Base-by-base conservation (phyloP, 2,797 vertebrate genomes). In the Falco peregrinus region DNA sequence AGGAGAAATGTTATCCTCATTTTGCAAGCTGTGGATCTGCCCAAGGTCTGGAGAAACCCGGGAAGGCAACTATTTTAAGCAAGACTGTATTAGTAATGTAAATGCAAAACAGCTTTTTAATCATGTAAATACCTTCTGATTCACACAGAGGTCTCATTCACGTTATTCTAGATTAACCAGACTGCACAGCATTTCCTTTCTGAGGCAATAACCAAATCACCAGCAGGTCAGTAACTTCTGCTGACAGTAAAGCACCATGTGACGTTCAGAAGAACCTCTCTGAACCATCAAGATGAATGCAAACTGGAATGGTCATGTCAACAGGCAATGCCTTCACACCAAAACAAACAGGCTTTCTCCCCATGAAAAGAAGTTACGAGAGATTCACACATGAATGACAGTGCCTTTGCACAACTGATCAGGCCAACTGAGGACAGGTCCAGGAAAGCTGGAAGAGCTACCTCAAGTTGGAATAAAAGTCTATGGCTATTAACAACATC, bases 351-450 rank as follows among this genome's bases (percentile, higher is more conserved):
- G 84, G 45, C 29, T 65, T 79, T 75, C 29, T 29, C 43, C 51
- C 53, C 8, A 0, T 7, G 25, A 13, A 19, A 28, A 50, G 31
- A 50, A 60, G 4, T 47, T 33, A 33, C 0, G 1, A 26, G 22
- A 61, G 35, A 47, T 80, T 77, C n/a, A 64, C 39, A 33, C 6
- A 8, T 3, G 2, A 43, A 39, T 2, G 15, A 33, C 28, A 35
- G 35, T 8, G 16, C 39, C 59, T 69, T 33, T 56, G 70, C 84
- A 37, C 73, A 64, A n/a, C 60, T 3, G 0, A 5, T 47, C 29
- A 56, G 57, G 21, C 37, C 70, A 43, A 7, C 7, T 2, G 11
- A 56, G 37, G 19, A 29, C 7, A 39, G 17, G 11, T 26, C 35
- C 77, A 63, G 25, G 67, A 69, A 75, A 84, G 56, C 68, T n/a